Evolutionary conservation across 2,113 vertebrate genomes (phyloP).

Genomic region (Tachysurus vachellii): DNA sequence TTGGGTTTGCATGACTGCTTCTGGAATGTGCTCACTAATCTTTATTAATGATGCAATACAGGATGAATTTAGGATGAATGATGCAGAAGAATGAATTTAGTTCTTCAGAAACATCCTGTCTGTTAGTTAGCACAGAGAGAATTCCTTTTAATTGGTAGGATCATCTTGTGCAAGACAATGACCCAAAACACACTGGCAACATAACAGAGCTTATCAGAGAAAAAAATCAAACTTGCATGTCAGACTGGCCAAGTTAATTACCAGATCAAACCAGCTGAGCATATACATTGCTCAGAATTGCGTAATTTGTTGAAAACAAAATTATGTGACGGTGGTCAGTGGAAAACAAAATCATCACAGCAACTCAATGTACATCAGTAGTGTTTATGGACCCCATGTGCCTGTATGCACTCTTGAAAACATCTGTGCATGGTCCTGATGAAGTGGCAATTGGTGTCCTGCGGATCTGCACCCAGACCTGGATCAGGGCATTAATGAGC

Average conservation of each 20-base stretch:
- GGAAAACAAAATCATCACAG: no score
- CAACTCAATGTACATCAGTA: no score
- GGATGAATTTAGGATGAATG: no score
- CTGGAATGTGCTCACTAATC: background rate
- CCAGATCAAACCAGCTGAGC: background rate
- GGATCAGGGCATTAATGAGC: no score
- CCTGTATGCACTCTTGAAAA: no score
- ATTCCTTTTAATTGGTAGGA: background rate
- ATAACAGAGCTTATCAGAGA: no score
- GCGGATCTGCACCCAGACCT: no score
- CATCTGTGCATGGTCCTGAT: background rate
- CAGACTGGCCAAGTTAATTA: background rate
- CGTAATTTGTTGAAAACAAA: no score
- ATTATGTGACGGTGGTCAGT: no score
- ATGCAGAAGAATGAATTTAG: background rate
- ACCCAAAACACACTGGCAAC: background rate
- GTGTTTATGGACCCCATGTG: no score
- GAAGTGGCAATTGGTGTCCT: background rate
- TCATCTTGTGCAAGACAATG: background rate
- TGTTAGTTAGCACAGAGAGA: no score
- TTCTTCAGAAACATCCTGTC: background rate
- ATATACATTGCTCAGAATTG: background rate
- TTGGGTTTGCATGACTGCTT: background rate
- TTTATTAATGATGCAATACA: background rate
- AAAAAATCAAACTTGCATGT: background rate